Percentiles rank a stretch among this genome's conserved stretches.
Conservation (phyloP, 2,113 vertebrate genomes). For the Riparia riparia region DNA sequence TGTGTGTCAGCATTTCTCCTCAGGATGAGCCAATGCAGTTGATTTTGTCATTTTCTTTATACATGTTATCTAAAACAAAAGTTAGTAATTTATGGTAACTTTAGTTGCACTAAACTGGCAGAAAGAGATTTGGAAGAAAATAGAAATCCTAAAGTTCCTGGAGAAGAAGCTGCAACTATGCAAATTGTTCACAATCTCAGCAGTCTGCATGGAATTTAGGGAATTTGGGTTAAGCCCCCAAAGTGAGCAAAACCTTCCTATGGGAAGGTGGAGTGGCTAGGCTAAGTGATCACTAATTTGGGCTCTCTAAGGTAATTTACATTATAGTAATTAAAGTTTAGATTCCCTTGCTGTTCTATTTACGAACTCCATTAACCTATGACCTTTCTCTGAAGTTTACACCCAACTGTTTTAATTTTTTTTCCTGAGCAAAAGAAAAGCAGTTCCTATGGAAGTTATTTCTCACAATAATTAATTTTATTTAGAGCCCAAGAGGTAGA, state of each 20-base stretch:
- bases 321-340: constrained; percentile 57
- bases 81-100: background rate
- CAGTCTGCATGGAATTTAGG: constrained; percentile 29
- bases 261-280: constrained; percentile 24
- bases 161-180: background rate
- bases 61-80: background rate
- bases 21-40: background rate
- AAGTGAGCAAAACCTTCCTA: constrained; percentile 31
- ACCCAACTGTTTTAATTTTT: constrained; percentile 25
- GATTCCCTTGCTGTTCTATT: constrained; percentile 57
- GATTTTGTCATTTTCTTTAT: background rate
- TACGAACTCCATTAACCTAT: constrained; percentile 58
- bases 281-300: constrained; percentile 59
- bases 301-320: constrained; percentile 60
- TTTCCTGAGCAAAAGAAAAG: constrained; percentile 25
- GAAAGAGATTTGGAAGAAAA: background rate
- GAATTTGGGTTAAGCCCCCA: constrained; percentile 42
- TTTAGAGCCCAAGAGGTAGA: background rate
- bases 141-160: background rate
- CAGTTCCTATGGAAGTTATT: constrained; percentile 28
- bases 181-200: background rate
- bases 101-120: background rate
- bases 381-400: constrained; percentile 56
- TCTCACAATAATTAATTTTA: constrained; percentile 40
- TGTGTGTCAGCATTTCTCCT: background rate